Evolutionary conservation across 1,140 invertebrate species (phyloP), one percentile per base, ranked within the genome.

Genomic region (Drosophila watanabei): DNA sequence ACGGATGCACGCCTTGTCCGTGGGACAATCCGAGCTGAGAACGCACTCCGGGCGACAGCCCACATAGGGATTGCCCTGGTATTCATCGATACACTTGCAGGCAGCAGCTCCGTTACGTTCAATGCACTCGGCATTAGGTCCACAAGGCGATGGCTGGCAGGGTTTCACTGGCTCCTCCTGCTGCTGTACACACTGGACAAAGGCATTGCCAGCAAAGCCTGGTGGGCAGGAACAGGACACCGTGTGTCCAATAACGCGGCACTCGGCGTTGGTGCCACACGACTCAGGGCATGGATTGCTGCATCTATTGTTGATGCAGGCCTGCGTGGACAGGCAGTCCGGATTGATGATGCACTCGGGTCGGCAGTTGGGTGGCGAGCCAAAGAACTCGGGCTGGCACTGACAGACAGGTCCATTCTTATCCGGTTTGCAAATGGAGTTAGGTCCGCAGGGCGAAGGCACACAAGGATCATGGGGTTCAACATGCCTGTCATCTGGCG

Each of bases 1-100:
- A 45, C 95, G 94, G 35, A 96, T 95, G 83, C 97, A 97, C 39
- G 96, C 94, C 61, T 97, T 93, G 69, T 95, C 95, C 8, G 95
- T 93, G 2, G 95, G 82, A 92, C 97, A 98, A 69, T 98, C 97
- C 14, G 94, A 94, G 82, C 96, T 97, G 30, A 93, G 93, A 92
- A 97, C 96, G 91, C 97, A 97, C 93, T 97, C 96, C 51, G 96
- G 94, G n/a, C 95, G 95, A 85, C 96, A 97, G 24, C 96, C 96
- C 51, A 94, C 94, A 61, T 95, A 97, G 14, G 97, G 95, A 94
- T 97, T 96, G 33, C 97, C 96, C 83, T 96, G 95, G 80, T 95
- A 95, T 32, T 95, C 95, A 65, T 94, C 93, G 16, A 95, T 95
- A 82, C 97, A 97, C 63, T 95, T 95, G 82, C 96, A 96, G 28